phyloP scores from a whole-genome alignment of 2,888 invertebrate genomes.

The Tenodera sinensis region DNA sequence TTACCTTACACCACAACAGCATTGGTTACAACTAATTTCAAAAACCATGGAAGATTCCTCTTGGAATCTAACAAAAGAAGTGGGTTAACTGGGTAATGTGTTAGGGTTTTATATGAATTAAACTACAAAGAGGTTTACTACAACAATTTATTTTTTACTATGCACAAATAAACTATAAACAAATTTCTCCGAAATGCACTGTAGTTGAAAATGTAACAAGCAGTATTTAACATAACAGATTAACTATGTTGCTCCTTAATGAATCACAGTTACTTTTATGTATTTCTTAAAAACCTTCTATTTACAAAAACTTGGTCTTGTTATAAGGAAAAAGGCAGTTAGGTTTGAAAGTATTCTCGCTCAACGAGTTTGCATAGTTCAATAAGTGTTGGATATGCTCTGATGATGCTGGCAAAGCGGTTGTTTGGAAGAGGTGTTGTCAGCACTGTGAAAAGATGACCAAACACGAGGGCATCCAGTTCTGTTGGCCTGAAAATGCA shows the following conservation, averaged over 20 bases:
- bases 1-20: too few species aligned
- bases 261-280: background rate
- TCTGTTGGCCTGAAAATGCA: constrained; percentile 76
- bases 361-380: constrained; percentile 81
- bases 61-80: too few species aligned
- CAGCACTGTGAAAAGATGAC: constrained; percentile 91
- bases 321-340: background rate
- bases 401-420: constrained; percentile 74
- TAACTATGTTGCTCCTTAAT: background rate
- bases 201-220: background rate
- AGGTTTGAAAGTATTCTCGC: constrained; percentile 63
- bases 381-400: constrained; percentile 72
- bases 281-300: background rate
- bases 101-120: too few species aligned
- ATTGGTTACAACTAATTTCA: too few species aligned
- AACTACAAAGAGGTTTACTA: too few species aligned
- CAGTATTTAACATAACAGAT: background rate
- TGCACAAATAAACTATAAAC: background rate
- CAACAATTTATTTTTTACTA: background rate
- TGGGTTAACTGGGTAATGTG: too few species aligned
- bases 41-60: too few species aligned
- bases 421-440: constrained; percentile 85
- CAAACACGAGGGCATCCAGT: constrained; percentile 93
- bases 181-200: background rate
- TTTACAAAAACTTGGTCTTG: background rate